Evolutionary conservation across 2,113 vertebrate genomes (phyloP), one percentile per base, ranked within the genome.

Genomic region (Agapornis roseicollis): DNA sequence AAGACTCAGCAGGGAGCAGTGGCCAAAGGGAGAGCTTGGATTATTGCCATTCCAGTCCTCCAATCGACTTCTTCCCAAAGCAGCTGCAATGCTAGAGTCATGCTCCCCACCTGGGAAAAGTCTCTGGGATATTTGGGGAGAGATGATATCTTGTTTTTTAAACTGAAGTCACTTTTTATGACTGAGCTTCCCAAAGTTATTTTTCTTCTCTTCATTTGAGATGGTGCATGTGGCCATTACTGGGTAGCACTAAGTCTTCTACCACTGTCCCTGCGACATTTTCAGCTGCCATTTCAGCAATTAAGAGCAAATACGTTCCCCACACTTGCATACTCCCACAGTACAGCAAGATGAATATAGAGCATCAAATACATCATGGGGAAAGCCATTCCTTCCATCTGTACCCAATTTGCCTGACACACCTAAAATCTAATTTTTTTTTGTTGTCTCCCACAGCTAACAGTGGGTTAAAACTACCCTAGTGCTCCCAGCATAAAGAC

Each of bases 341-440:
- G 4, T 3, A n/a, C 7, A 53, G 22, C 20, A 68, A 61, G 18
- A 37, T n/a, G 7, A 7, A 35, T 2, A 9, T 0, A 25, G 39
- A 76, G 17, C 52, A 78, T 39, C n/a, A 74, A 71, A 68, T 6
- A 37, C 22, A 65, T 24, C 10, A 52, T 2, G 1, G 13, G 16
- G 53, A 53, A 42, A 6, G 11, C 22, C 14, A 10, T 44, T 76
- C 27, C 42, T 79, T 41, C 31, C 11, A 60, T 52, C 50, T 53
- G 4, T 27, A 80, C 28, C 49, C 7, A 58, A 33, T 0, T 17
- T 88, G 33, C 5, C 20, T 88, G 41, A 31, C 6, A 73, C 10
- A 4, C 15, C 23, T 11, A 39, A 31, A 17, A 7, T 28, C 23
- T 35, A 8, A 3, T 18, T 13, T 65, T 58, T 74, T 74, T 31